Conservation (phyloP, 2,888 invertebrate genomes). For the Apocheima hispidaria region DNA sequence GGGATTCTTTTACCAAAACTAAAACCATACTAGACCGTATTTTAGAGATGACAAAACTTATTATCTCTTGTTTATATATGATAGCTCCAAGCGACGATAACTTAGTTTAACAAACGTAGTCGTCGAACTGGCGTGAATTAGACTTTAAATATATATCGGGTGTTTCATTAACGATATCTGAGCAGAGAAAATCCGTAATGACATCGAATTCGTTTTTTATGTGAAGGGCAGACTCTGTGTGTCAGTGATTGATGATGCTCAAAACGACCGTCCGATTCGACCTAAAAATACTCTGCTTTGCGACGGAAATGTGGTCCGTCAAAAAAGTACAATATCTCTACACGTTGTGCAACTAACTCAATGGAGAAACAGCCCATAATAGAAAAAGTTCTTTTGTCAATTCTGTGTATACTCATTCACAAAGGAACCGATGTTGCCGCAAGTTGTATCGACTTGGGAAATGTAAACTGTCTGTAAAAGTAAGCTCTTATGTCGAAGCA, state of each 20-base stretch:
- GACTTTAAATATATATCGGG: constrained; percentile 36
- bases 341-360: constrained; percentile 52
- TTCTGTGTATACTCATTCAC: constrained; percentile 57
- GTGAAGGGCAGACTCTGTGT: constrained; percentile 57
- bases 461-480: constrained; percentile 21
- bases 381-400: constrained; percentile 55
- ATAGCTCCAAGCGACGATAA: constrained; percentile 37
- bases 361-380: constrained; percentile 47
- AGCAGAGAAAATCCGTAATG: constrained; percentile 64
- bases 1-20: constrained; percentile 26
- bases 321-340: constrained; percentile 47
- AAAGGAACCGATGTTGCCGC: constrained; percentile 46
- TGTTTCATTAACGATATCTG: constrained; percentile 42
- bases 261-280: constrained; percentile 52
- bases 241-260: constrained; percentile 72
- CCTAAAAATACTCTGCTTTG: constrained; percentile 51
- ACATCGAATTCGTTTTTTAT: constrained; percentile 63
- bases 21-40: constrained; percentile 14
- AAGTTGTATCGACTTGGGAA: constrained; percentile 33
- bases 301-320: constrained; percentile 44
- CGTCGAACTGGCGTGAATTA: constrained; percentile 33
- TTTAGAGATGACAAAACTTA: constrained; percentile 16
- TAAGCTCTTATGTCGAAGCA: constrained; percentile 19
- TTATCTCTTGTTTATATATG: constrained; percentile 38
- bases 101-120: constrained; percentile 37